phyloP scores from a whole-genome alignment of 2,888 invertebrate species.

The Corythucha ciliata region DNA sequence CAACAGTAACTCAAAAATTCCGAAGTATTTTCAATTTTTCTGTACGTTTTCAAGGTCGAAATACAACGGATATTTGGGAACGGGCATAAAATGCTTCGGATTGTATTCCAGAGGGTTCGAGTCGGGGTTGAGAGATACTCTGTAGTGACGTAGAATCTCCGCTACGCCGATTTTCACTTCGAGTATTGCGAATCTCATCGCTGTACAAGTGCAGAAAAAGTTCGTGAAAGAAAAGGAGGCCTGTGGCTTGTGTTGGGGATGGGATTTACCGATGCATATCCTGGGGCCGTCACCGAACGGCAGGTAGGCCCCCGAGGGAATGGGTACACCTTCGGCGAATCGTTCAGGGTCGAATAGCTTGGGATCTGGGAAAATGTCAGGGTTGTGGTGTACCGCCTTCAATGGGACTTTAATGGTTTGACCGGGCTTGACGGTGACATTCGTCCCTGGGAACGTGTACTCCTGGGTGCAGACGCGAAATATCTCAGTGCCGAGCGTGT shows the following conservation, averaged over 20 bases:
- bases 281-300: constrained; percentile 23
- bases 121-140: too few relatives aligned
- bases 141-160: constrained; percentile 9
- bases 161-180: constrained; percentile 7
- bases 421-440: constrained; percentile 14
- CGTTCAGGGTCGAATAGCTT: constrained; percentile 12
- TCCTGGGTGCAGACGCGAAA: constrained; percentile 11
- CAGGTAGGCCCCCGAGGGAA: background rate
- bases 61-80: too few relatives aligned
- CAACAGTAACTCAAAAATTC: too few relatives aligned
- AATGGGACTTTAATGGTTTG: constrained; percentile 2
- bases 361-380: constrained; percentile 7
- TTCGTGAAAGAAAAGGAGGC: background rate
- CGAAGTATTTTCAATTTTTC: too few relatives aligned
- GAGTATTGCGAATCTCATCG: constrained; percentile 13
- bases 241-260: too few relatives aligned
- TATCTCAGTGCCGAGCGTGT: constrained; percentile 3
- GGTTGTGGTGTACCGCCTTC: constrained; percentile 13
- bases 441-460: constrained; percentile 7
- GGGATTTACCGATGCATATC: constrained; percentile 18
- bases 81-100: too few relatives aligned
- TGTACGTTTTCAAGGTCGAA: too few relatives aligned
- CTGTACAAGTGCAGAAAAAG: background rate
- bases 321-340: background rate
- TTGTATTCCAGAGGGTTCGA: too few relatives aligned